Percentiles rank a stretch among this genome's conserved stretches.
Evolutionary conservation across 2,888 invertebrate species (phyloP).

Genomic region (Pardosa pseudoannulata): DNA sequence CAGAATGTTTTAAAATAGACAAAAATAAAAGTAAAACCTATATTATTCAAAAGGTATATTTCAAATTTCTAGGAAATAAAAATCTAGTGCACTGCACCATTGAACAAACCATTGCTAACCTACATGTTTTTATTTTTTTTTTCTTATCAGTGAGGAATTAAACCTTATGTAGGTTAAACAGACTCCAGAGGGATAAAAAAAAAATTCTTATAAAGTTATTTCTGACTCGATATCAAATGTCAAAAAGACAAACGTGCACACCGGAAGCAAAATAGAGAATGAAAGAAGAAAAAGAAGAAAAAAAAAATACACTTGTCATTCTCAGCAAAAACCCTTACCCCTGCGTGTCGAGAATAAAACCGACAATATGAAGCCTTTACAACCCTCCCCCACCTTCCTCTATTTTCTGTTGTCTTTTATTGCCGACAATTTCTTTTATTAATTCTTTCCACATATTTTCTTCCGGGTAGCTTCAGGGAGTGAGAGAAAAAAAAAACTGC

Average conservation of each 20-base stretch:
- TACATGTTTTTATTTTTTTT: too few species aligned
- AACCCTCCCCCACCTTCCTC: not conserved
- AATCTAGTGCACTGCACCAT: too few species aligned
- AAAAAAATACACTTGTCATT: not conserved
- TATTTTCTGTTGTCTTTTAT: not conserved
- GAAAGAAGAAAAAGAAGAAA: not conserved
- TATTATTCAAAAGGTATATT: too few species aligned
- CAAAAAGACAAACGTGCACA: not conserved
- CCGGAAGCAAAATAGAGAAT: not conserved
- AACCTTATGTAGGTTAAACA: not conserved
- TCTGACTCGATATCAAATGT: not conserved
- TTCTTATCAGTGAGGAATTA: too few species aligned
- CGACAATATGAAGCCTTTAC: not conserved
- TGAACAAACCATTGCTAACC: too few species aligned
- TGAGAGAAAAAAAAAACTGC: too few species aligned
- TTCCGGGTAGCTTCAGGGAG: not conserved
- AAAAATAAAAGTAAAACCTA: too few species aligned
- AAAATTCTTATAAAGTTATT: not conserved
- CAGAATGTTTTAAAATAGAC: too few species aligned
- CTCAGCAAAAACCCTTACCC: not conserved
- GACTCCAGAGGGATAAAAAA: not conserved
- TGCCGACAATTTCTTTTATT: slow-evolving; percentile 5
- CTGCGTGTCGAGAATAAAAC: slow-evolving; percentile 3
- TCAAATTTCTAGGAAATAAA: too few species aligned
- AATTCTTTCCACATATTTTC: slow-evolving; percentile 7